A percentile compares a stretch with the other conserved stretches of the same genome.
Conservation (phyloP, 1,140 invertebrate species). For the Lineus longissimus region DNA sequence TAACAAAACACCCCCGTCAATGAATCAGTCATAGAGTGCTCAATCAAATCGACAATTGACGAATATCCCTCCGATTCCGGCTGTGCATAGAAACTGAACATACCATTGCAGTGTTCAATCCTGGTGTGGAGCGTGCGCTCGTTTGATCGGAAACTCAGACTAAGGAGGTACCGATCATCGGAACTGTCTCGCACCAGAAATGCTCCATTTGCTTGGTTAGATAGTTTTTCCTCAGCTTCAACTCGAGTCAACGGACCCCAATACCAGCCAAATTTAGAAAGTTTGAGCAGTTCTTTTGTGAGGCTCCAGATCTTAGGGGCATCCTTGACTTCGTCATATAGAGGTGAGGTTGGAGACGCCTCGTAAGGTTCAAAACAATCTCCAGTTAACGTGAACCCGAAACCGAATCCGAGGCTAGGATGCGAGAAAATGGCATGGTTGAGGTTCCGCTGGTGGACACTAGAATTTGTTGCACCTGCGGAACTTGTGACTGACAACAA, state of each 20-base stretch:
- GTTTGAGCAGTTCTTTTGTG: conserved; percentile 59
- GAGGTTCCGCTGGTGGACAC: no score
- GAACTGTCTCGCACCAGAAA: conserved; percentile 75
- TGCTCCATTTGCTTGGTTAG: conserved; percentile 70
- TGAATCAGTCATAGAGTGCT: conserved; percentile 67
- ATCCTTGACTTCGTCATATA: conserved; percentile 23
- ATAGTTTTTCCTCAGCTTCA: conserved; percentile 63
- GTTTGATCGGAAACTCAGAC: conserved; percentile 70
- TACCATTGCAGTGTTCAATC: conserved; percentile 66
- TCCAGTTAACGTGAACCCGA: no score
- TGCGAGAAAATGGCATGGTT: no score
- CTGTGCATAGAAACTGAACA: conserved; percentile 66
- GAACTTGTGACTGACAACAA: no score
- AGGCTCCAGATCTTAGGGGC: conserved; percentile 46
- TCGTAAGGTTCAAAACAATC: neutral
- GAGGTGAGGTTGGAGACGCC: conserved; percentile 3
- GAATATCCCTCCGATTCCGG: conserved; percentile 65
- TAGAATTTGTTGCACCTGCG: no score
- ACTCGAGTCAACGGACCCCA: conserved; percentile 64
- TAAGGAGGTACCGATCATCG: conserved; percentile 66
- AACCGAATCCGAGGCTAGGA: no score
- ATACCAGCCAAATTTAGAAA: conserved; percentile 66
- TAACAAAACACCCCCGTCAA: conserved; percentile 71
- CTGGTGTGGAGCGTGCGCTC: conserved; percentile 69
- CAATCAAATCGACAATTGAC: conserved; percentile 67